phyloP scores from a whole-genome alignment of 2,888 invertebrate genomes.

The Nemotelus nigrinus region DNA sequence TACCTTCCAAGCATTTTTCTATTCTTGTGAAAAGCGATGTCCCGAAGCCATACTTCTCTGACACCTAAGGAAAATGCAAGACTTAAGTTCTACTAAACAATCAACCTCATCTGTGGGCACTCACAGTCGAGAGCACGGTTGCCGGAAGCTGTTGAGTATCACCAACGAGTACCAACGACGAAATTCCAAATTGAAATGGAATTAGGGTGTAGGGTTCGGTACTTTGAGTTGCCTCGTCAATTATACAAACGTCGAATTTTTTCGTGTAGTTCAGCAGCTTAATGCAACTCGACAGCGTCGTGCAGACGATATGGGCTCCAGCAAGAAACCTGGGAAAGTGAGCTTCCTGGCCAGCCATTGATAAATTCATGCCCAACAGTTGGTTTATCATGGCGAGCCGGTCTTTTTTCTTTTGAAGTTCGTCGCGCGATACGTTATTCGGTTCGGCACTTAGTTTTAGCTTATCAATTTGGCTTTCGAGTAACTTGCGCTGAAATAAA shows the following conservation, averaged over 20 bases:
- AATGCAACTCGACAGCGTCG: slow-evolving; percentile 73
- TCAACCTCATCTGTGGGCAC: background rate
- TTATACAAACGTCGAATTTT: slow-evolving; percentile 74
- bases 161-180: slow-evolving; percentile 82
- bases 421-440: slow-evolving; percentile 38
- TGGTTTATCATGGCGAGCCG: slow-evolving; percentile 43
- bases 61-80: slow-evolving; percentile 67
- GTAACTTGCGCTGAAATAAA: slow-evolving; percentile 22
- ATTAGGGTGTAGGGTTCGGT: slow-evolving; percentile 84
- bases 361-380: slow-evolving; percentile 54
- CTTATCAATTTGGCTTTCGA: slow-evolving; percentile 35
- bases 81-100: slow-evolving; percentile 11
- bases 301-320: slow-evolving; percentile 75
- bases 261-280: slow-evolving; percentile 57
- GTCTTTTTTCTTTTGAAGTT: slow-evolving; percentile 36
- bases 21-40: slow-evolving; percentile 83
- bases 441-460: slow-evolving; percentile 2
- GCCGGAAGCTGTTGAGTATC: slow-evolving; percentile 88
- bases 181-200: slow-evolving; percentile 79
- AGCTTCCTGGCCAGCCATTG: slow-evolving; percentile 56
- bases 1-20: slow-evolving; percentile 68
- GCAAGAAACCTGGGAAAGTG: slow-evolving; percentile 64
- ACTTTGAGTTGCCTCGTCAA: slow-evolving; percentile 90
- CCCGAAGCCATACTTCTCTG: slow-evolving; percentile 74
- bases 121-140: slow-evolving; percentile 78